Base-by-base conservation (phyloP, 2,113 vertebrate genomes). In the Rattus norvegicus region DNA sequence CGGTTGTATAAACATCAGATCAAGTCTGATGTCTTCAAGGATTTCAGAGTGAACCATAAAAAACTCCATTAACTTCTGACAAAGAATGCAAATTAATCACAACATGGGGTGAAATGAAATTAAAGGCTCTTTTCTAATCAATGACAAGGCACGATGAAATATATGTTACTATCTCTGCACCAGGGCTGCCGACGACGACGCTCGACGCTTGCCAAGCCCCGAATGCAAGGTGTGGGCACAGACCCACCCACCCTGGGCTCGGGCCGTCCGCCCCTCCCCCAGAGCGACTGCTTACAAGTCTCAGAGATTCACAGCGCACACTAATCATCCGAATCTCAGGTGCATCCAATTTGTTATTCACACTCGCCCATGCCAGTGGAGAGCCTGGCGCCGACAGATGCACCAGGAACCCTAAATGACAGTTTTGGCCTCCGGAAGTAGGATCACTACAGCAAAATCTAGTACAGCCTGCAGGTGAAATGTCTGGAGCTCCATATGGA, bases 401-500 rank as follows among this genome's bases (percentile, higher is more conserved):
- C 99, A 99, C 99, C 97, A 98, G 99, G 99, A 99, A 99, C 99
- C 98, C 98, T 99, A 99, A 99, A 99, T 99, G 99, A 99, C 99
- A 99, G 99, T 98, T 99, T 99, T 99, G 99, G 99, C 99, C 99
- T 98, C 99, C 99, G 99, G 99, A 99, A 98, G 99, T 99, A 98
- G 99, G 99, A 99, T 99, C 99, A 98, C 99, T 99, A 99, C 99
- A 98, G 99, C 99, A 99, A 99, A 99, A 99, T 99, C 99, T 99
- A 99, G 99, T 99, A 99, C 99, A 99, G 99, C 99, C 99, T 99
- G 99, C 99, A 99, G 99, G 99, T 99, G 99, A 99, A 99, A 99
- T 99, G 99, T 99, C 99, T 99, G 99, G 98, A 99, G 99, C 99
- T 99, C 99, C 99, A 99, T 99, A 99, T 99, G 99, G 99, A 99